Base-by-base conservation (phyloP, 1,140 invertebrate genomes). In the Drosophila pseudoananassae region DNA sequence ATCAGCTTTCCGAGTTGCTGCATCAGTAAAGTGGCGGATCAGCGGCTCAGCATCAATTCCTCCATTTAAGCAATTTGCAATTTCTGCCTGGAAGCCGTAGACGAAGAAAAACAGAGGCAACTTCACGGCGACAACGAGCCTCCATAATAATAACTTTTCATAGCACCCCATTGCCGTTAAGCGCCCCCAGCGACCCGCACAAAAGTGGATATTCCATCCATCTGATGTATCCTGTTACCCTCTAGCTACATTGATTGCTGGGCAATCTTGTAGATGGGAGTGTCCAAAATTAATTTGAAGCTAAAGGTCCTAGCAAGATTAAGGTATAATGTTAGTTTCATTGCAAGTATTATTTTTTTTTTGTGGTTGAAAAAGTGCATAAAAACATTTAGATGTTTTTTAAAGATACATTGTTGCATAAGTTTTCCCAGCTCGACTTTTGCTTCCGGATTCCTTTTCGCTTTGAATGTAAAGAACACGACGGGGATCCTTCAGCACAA, bases 121-220 rank as follows among this genome's bases (percentile, higher is more conserved):
- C 59, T 46, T 29, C 46, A 43, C 20, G 46, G 8, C 59, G 49
- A 38, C 52, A 73, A 85, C 31, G 77, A 65, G 59, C 31, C 29
- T 10, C 78, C 69, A 87, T 85, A 78, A 87, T 78, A 78, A 87
- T 81, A 87, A 87, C 57, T 78, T 85, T 87, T 82, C 81, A 85
- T 85, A 60, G 82, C 73, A 29, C 46, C 55, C 53, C 72, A 54
- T 79, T 69, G 63, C 55, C 63, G 63, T 81, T 82, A 81, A 75
- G 61, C 69, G 74, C 36, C 54, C 38, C 50, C 27, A 50, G 47
- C 36, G 56, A 15, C 46, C 33, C 27, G 47, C 29, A 23, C 38
- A 17, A 31, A 50, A 68, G 20, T 20, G 27, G 12, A 31, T 63
- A 51, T 31, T 43, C 36, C 20, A 17, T 27, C 2, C 38, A 23